phyloP scores from a whole-genome alignment of 2,113 vertebrate genomes.

The Anthoscopus minutus region DNA sequence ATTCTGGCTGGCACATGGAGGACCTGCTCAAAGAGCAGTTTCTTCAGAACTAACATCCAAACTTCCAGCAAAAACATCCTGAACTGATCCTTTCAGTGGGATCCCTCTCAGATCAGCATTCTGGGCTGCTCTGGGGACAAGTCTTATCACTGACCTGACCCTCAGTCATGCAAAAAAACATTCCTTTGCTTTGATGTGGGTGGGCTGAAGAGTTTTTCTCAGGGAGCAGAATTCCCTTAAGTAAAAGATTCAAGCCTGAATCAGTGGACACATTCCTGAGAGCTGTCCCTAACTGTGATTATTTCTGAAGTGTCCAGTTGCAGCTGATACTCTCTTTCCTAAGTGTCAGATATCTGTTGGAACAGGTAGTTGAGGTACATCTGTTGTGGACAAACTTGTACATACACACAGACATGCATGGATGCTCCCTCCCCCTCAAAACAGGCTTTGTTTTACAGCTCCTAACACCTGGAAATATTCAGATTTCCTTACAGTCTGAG shows the following conservation, averaged over 20 bases:
- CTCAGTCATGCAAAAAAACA: not conserved
- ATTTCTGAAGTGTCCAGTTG: not conserved
- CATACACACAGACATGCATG: not conserved
- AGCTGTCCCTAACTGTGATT: not conserved
- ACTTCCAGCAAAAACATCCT: not conserved
- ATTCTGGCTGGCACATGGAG: not conserved
- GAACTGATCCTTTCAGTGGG: too few relatives aligned
- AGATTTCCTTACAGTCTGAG: constrained; percentile 44
- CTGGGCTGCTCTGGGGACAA: not conserved
- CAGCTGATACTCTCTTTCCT: not conserved
- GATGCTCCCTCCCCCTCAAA: not conserved
- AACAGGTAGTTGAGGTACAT: not conserved
- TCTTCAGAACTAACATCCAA: not conserved
- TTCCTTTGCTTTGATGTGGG: not conserved
- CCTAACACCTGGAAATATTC: not conserved
- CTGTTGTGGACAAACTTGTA: not conserved
- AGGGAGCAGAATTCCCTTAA: not conserved
- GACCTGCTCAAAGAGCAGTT: not conserved
- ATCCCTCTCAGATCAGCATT: not conserved
- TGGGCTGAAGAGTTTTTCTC: not conserved
- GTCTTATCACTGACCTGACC: not conserved
- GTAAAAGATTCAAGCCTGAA: not conserved
- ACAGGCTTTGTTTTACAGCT: not conserved
- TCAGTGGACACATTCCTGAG: not conserved
- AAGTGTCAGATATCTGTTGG: not conserved